A percentile compares a stretch with the other conserved stretches of the same genome.
Evolutionary conservation across 2,888 invertebrate genomes (phyloP).

Genomic region (Bombylius major): DNA sequence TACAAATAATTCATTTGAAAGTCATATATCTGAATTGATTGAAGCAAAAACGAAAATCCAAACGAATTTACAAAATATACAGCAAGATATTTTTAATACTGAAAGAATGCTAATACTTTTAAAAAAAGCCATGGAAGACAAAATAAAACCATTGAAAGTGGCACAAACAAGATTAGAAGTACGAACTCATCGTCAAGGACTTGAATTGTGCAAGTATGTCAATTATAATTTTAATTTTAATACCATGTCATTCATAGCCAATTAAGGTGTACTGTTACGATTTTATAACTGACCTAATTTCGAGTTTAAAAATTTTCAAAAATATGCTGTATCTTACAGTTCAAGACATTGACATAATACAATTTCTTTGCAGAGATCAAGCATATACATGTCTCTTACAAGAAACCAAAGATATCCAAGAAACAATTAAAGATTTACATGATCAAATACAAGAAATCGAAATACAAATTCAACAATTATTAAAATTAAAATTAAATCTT

Average conservation of each 20-base stretch:
- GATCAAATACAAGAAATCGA: constrained; percentile 72
- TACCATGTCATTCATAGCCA: no score
- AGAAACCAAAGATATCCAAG: constrained; percentile 76
- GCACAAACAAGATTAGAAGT: constrained; percentile 85
- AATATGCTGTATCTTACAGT: no score
- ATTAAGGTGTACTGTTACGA: no score
- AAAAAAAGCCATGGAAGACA: constrained; percentile 83
- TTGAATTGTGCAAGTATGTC: constrained; percentile 71
- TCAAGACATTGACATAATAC: no score
- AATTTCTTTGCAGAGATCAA: constrained; percentile 23
- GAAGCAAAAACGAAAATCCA: constrained; percentile 78
- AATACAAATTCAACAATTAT: constrained; percentile 70
- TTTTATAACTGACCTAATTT: no score
- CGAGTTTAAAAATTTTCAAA: no score
- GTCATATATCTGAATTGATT: constrained; percentile 59
- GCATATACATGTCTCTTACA: constrained; percentile 49
- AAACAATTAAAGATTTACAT: constrained; percentile 67
- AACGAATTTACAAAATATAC: constrained; percentile 39
- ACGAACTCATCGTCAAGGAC: constrained; percentile 72
- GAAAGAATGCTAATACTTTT: constrained; percentile 83
- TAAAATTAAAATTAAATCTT: constrained; percentile 68
- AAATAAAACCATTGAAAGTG: constrained; percentile 67
- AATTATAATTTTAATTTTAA: not conserved
- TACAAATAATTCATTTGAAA: constrained; percentile 67
- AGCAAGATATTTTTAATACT: constrained; percentile 87